Evolutionary conservation across 2,113 vertebrate genomes (phyloP).

Genomic region (Petromus typicus): DNA sequence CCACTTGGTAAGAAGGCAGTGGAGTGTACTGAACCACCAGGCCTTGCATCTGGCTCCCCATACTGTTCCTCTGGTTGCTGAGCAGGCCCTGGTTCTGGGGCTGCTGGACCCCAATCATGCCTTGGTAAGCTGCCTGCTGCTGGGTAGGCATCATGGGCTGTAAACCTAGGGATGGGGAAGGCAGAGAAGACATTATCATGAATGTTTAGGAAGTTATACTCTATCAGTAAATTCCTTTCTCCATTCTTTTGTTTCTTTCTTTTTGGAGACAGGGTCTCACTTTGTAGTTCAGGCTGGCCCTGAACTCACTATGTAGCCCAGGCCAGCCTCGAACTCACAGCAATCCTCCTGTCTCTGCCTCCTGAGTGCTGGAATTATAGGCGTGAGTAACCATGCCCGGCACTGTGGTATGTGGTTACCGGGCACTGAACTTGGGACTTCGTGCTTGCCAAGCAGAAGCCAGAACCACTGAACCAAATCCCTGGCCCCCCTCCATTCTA

Average conservation of each 20-base stretch:
- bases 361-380: no score
- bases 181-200: conserved; percentile 60
- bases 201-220: not conserved
- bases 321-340: no score
- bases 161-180: conserved; percentile 88
- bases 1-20: conserved; percentile 98
- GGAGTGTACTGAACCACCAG: conserved; percentile 99
- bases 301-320: no score
- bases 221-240: not conserved
- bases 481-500: not conserved
- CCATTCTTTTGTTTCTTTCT: not conserved
- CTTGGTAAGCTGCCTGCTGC: conserved; percentile 95
- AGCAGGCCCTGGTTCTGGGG: conserved; percentile 94
- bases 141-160: conserved; percentile 97
- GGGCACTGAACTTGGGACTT: no score
- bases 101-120: conserved; percentile 97
- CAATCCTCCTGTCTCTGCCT: no score
- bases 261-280: no score
- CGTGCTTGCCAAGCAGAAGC: no score
- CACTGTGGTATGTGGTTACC: no score
- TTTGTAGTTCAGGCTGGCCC: no score
- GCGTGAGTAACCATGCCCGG: no score
- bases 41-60: conserved; percentile 96
- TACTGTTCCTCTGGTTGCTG: conserved; percentile 91
- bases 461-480: no score